phyloP scores from a whole-genome alignment of 2,888 invertebrate species.

The Schizaphis graminum region DNA sequence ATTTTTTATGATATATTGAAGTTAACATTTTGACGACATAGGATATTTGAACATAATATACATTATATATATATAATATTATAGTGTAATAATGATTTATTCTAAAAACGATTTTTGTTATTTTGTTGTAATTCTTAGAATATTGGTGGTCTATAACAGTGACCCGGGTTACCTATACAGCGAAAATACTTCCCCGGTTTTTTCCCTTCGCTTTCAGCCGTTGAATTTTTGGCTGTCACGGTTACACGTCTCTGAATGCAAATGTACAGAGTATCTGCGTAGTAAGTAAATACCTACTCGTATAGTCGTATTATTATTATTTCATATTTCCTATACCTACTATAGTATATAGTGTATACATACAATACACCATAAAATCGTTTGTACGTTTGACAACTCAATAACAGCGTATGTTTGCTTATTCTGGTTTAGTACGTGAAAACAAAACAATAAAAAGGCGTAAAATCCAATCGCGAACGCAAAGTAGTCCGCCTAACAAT shows the following conservation, averaged over 20 bases:
- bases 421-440: background rate
- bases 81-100: background rate
- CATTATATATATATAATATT: background rate
- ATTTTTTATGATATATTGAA: background rate
- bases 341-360: no score
- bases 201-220: background rate
- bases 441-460: background rate
- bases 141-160: background rate
- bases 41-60: background rate
- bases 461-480: background rate
- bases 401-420: background rate
- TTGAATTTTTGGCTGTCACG: background rate
- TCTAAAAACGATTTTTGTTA: background rate
- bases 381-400: constrained; percentile 14
- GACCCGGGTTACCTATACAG: background rate
- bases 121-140: background rate
- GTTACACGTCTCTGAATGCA: background rate
- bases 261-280: background rate
- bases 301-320: background rate
- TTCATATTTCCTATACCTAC: background rate
- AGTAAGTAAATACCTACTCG: no score
- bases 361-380: background rate
- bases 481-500: constrained; percentile 11
- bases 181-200: background rate
- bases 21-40: background rate